Base-by-base conservation (phyloP, 2,113 vertebrate species). In the Cheilinus undulatus region DNA sequence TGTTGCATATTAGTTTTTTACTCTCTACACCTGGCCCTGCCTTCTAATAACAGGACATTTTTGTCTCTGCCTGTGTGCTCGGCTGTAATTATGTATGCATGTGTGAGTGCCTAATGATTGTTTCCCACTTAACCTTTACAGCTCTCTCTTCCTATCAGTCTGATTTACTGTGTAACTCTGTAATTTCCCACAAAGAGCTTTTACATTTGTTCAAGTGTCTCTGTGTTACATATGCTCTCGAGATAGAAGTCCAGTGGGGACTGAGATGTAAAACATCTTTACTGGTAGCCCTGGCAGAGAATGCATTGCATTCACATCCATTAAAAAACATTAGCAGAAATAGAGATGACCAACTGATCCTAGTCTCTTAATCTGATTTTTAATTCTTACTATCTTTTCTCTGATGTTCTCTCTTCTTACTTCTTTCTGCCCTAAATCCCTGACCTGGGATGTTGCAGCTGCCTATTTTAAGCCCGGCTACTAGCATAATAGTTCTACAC, bases 401-500 rank as follows among this genome's bases (percentile, higher is more conserved):
- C 49, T 12, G 1, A 53, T 64, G 49, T 15, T 42, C 43, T 60
- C 36, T 67, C 64, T 51, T 34, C 56, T 2, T 14, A 3, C 15
- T 1, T 36, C 10, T 19, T 3, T 24, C 24, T 36, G 17, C 46
- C 45, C 76, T 38, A 53, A 46, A n/a, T 59, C 67, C 32, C 0
- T 72, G 77, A 85, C 82, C 73, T 83, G 27, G 38, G 15, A 50
- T 68, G 48, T 23, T 56, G 34, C 27, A 23, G 26, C 46, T 77
- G 74, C 69, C 74, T 69, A 42, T 76, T 66, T 45, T 65, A 62
- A 82, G 56, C 67, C 59, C 7, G 49, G 49, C 63, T 66, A 73
- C 78, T 75, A 66, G 76, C 73, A 67, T 86, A 71, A 86, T 40
- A 81, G 24, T 67, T 83, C 83, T 87, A 20, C 36, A 38, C 13